A percentile compares a stretch with the other conserved stretches of the same genome.
These are phyloP conservation scores for Pseudomugil gertrudae DNA, from an alignment of 2,797 vertebrate genomes.

Conservation along the genomic window DNA sequence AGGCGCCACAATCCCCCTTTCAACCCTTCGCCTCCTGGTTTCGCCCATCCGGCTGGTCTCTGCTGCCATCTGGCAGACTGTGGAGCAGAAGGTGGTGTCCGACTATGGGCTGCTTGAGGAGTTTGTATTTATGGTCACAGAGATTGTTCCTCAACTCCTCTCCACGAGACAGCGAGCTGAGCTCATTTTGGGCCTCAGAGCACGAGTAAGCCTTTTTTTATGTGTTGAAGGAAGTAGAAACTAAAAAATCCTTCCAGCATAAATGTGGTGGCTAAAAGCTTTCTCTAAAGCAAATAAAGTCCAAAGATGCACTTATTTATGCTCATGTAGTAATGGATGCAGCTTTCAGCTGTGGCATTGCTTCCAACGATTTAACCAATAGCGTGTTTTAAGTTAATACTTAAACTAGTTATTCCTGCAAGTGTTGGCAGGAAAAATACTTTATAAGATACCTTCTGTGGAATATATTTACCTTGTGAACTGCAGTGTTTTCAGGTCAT, in stretches of 20 bases:
- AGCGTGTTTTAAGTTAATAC: background rate
- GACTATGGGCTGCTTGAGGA: constrained; percentile 83
- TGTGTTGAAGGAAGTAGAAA: background rate
- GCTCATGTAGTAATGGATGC: background rate
- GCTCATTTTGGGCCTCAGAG: constrained; percentile 83
- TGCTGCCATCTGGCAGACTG: constrained; percentile 82
- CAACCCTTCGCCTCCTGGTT: constrained; percentile 69
- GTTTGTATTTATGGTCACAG: constrained; percentile 80
- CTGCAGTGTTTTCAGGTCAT: background rate
- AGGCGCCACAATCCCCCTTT: constrained; percentile 64
- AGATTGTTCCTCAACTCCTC: constrained; percentile 80
- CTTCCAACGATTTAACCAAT: background rate
- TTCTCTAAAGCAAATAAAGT: no score
- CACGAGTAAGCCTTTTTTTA: constrained; percentile 72
- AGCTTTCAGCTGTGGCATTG: background rate
- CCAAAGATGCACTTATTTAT: no score
- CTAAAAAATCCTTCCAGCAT: no score
- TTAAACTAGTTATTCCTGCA: no score
- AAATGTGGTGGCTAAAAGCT: no score
- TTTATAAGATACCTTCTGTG: background rate
- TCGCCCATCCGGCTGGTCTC: constrained; percentile 77
- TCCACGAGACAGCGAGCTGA: constrained; percentile 81
- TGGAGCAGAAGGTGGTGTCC: constrained; percentile 74
- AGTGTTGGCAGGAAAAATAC: background rate
- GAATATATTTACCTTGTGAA: background rate